Evolutionary conservation across 2,113 vertebrate species (phyloP).

Genomic region (Balaeniceps rex): DNA sequence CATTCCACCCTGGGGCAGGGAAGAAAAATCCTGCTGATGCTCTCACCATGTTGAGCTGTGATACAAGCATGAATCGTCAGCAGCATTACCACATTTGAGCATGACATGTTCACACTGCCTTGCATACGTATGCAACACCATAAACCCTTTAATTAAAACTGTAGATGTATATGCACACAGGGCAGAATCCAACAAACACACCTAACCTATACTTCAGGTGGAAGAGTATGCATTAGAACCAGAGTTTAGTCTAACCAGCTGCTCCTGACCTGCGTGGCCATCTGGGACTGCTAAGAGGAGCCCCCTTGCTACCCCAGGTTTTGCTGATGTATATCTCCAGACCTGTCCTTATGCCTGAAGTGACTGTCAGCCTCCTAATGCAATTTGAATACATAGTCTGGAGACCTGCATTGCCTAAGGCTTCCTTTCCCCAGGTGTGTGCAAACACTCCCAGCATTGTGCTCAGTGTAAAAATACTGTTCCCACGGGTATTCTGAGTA

Average conservation of each 20-base stretch:
- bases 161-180: background rate
- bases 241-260: background rate
- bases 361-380: background rate
- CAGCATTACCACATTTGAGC: background rate
- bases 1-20: background rate
- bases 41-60: background rate
- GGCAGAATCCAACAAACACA: background rate
- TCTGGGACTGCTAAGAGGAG: background rate
- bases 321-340: background rate
- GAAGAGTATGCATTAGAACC: background rate
- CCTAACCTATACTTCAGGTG: background rate
- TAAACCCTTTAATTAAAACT: background rate
- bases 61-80: background rate
- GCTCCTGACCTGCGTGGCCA: background rate
- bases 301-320: background rate
- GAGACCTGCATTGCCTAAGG: background rate
- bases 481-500: background rate
- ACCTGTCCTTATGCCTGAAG: background rate
- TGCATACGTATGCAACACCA: background rate
- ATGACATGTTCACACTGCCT: background rate
- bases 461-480: background rate
- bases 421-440: background rate
- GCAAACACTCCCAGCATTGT: background rate
- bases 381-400: background rate
- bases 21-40: background rate